Evolutionary conservation across 2,113 vertebrate genomes (phyloP), one percentile per base, ranked within the genome.

Genomic region (Leiothrix lutea): DNA sequence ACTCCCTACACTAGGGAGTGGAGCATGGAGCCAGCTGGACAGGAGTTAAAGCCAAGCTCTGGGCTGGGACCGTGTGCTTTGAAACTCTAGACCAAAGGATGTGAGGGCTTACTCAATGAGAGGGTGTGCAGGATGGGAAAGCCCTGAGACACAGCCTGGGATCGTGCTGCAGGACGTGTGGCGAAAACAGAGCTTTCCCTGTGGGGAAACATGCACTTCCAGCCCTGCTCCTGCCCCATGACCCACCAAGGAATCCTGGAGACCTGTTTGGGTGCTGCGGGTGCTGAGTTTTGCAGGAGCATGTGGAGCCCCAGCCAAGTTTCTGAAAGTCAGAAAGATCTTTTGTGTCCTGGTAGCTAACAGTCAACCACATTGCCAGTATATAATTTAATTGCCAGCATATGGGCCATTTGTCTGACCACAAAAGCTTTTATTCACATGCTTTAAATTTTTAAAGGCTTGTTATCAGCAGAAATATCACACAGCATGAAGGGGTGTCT

Each of bases 401-500:
- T 86, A 74, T 86, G 88, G 51, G 31, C 67, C 31, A 11, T 88
- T 90, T 92, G 33, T 89, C 74, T 93, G 92, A 73, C 92, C 90
- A 83, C 67, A 90, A 70, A 91, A 83, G 36, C 79, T 93, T 93
- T 94, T 77, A 80, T 90, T 95, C 72, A 31, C 1, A 0, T 83
- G 48, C 75, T 86, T 95, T 78, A 84, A 28, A 80, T 78, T 93
- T 93, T 93, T 78, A 70, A 92, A 88, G 56, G 61, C 88, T 86
- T 78, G 56, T 77, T 81, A 60, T 95, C 67, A 60, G 51, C 88
- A 94, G 82, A 94, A 94, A 80, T 66, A 80, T 48, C 47, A 7
- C 74, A 21, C 58, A 66, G 51, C 38, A 11, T 5, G 44, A 67
- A 74, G 36, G 23, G 42, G 28, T 50, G 77, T 35, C 77, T 84